Percentiles rank a stretch among this genome's conserved stretches.
Evolutionary conservation across 2,797 vertebrate species (phyloP).

Genomic region (Aselliscus stoliczkanus): DNA sequence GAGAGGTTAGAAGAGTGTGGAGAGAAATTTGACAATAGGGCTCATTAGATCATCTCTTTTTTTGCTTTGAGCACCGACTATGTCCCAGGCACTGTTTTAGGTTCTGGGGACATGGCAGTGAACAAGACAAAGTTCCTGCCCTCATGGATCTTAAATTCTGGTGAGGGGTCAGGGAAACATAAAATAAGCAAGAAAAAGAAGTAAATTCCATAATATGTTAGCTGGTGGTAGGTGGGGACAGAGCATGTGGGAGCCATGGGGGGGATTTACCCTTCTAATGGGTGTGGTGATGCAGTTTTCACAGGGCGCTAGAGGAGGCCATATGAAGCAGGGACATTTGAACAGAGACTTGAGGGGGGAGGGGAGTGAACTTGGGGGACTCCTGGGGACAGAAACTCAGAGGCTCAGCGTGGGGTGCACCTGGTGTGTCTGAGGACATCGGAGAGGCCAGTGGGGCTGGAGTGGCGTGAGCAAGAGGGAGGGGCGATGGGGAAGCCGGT

Average conservation of each 20-base stretch:
- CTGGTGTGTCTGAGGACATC: not conserved
- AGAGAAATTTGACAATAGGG: not conserved
- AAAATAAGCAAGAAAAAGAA: not conserved
- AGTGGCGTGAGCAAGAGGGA: not conserved
- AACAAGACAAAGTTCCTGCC: too few relatives aligned
- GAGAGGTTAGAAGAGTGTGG: not conserved
- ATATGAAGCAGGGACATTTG: not conserved
- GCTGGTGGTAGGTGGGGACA: not conserved
- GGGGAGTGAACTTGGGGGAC: not conserved
- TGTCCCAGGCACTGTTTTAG: not conserved
- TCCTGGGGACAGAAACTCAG: not conserved
- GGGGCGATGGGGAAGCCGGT: accelerated
- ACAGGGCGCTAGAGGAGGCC: not conserved
- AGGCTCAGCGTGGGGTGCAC: not conserved
- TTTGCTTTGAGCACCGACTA: not conserved
- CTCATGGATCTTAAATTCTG: not conserved
- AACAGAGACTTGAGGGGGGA: not conserved
- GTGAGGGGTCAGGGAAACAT: not conserved
- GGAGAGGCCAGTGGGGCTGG: not conserved
- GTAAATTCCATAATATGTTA: accelerated
- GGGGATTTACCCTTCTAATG: not conserved
- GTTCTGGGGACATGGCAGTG: not conserved
- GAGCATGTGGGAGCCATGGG: accelerated
- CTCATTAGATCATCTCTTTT: not conserved
- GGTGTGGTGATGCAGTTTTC: too few relatives aligned